Base-by-base conservation (phyloP, 2,888 invertebrate genomes). In the Hoplodrina ambigua region DNA sequence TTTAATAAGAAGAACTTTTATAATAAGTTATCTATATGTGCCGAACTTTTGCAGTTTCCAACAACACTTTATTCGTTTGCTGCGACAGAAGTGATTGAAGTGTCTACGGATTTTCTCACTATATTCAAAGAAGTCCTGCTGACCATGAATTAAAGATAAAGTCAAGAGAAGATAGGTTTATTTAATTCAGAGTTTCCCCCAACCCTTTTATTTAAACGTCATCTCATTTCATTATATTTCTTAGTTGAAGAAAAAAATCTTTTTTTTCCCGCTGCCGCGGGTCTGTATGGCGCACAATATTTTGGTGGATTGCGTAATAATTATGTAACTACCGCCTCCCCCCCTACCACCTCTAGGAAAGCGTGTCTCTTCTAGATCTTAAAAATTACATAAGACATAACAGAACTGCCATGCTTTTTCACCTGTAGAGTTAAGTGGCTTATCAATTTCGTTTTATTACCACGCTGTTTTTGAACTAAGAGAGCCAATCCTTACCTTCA, bases 1-100 rank as follows among this genome's bases (percentile, higher is more conserved):
- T 55, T 71, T 44, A 1, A 13, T 33, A 19, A 19, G 56, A 17
- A 4, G 37, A 7, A 65, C 10, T 30, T 41, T 41, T 8, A 8
- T 4, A 17, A 15, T 1, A 49, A 30, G 17, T 25, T 41, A 20
- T 13, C 17, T 4, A n/a, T 49, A 4, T 62, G 11, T 54, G 15
- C 19, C 10, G 4, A 56, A 60, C 74, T 65, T 75, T 75, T 80
- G 80, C 75, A 65, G 75, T 75, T 75, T 56, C 33, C 67, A 66
- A 74, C 54, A 54, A 46, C 33, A 63, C 30, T n/a, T 20, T 61
- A 55, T 33, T 33, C 20, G 20, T 50, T 60, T 52, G 33, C 79
- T 74, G 44, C 53, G n/a, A 46, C 15, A 33, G 25, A 76, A 50
- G 41, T 25, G 44, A 44, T 64, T 37, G 41, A 74, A 74, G 58